These are phyloP conservation scores for Morpho deidamia DNA, from an alignment of 2,888 invertebrate genomes.

Conservation along the genomic window DNA sequence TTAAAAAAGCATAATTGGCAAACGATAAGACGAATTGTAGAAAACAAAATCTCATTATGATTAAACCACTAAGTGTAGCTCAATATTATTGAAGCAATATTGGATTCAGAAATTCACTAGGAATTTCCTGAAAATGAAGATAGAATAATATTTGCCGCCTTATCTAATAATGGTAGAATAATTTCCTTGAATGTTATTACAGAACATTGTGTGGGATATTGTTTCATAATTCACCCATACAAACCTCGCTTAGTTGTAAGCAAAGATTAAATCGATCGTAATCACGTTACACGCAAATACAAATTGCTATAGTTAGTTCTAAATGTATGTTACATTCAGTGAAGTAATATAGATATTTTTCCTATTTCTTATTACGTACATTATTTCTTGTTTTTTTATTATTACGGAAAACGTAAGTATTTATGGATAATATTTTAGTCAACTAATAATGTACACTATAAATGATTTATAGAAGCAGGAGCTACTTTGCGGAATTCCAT, in stretches of 20 bases:
- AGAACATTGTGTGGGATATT: conserved; percentile 5
- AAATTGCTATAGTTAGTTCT: too few relatives aligned
- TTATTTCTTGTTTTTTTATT: too few relatives aligned
- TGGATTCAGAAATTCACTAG: neutral
- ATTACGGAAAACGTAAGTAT: too few relatives aligned
- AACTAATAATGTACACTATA: too few relatives aligned
- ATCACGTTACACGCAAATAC: too few relatives aligned
- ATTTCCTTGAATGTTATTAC: conserved; percentile 11
- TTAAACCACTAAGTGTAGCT: neutral
- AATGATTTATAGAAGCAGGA: too few relatives aligned
- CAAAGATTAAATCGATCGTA: conserved; percentile 7
- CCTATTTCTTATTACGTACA: too few relatives aligned
- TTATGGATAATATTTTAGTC: too few relatives aligned
- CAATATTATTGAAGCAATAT: conserved; percentile 1
- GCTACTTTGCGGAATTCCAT: too few relatives aligned
- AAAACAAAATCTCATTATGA: conserved; percentile 1
- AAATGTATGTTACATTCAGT: too few relatives aligned
- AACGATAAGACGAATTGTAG: neutral
- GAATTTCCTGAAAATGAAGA: conserved; percentile 1
- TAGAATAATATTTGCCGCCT: conserved; percentile 1
- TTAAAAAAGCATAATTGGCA: neutral
- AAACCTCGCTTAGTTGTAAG: neutral
- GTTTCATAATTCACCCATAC: neutral
- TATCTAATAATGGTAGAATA: conserved; percentile 11
- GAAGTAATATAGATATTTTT: too few relatives aligned